phyloP scores from a whole-genome alignment of 1,140 invertebrate species.

The Gryon sp. region DNA sequence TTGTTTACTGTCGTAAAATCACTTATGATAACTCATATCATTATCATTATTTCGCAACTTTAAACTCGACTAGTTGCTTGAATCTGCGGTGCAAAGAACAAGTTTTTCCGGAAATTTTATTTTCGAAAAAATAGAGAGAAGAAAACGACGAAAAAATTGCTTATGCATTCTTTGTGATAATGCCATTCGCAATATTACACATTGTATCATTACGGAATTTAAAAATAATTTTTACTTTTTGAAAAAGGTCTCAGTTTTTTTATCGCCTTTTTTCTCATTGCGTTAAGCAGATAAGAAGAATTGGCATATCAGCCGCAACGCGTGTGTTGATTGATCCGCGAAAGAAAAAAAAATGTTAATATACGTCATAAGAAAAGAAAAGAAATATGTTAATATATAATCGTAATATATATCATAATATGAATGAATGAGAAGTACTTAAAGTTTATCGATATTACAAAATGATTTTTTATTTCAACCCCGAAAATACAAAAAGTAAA shows the following conservation, averaged over 20 bases:
- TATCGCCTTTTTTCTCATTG: conserved; percentile 13
- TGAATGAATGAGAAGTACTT: too few relatives aligned
- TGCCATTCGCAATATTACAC: not conserved
- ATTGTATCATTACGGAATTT: not conserved
- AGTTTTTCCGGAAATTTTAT: not conserved
- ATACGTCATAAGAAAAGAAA: conserved; percentile 24
- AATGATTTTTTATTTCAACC: too few relatives aligned
- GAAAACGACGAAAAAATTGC: not conserved
- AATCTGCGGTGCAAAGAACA: too few relatives aligned
- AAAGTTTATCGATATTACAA: too few relatives aligned
- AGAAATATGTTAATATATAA: not conserved
- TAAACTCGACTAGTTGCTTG: too few relatives aligned
- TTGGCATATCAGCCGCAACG: conserved; percentile 7
- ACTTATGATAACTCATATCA: too few relatives aligned
- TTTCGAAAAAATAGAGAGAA: not conserved
- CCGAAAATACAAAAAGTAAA: too few relatives aligned
- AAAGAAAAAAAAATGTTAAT: conserved; percentile 26
- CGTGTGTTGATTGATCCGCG: conserved; percentile 42
- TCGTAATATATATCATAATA: too few relatives aligned
- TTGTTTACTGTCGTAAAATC: conserved; percentile 27
- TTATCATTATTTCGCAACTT: too few relatives aligned
- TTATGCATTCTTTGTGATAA: not conserved
- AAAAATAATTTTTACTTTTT: not conserved
- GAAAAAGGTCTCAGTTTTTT: conserved; percentile 13
- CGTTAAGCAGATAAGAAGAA: conserved; percentile 33